A percentile compares a stretch with the other conserved stretches of the same genome.
phyloP scores from a whole-genome alignment of 2,888 invertebrate genomes.

The Aphidoletes aphidimyza region DNA sequence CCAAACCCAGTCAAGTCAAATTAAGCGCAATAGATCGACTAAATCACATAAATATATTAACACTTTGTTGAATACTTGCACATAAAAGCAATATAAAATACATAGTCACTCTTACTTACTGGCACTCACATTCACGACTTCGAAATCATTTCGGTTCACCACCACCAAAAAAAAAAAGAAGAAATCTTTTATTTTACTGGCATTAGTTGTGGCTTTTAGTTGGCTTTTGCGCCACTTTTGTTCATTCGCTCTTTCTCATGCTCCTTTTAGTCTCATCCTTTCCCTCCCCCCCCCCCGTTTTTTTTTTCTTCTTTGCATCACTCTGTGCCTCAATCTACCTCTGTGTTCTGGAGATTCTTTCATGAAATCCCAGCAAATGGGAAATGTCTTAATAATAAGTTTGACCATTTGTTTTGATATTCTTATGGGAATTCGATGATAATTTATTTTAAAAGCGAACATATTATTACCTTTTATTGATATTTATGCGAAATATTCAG shows the following conservation, averaged over 20 bases:
- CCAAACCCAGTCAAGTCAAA: too few species aligned
- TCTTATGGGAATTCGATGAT: slow-evolving; percentile 57
- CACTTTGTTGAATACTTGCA: slow-evolving; percentile 17
- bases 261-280: neutral
- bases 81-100: neutral
- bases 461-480: slow-evolving; percentile 52
- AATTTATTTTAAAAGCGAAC: slow-evolving; percentile 54
- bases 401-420: slow-evolving; percentile 59
- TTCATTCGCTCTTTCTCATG: neutral
- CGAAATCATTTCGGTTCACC: neutral
- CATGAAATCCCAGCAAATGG: slow-evolving; percentile 34
- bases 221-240: slow-evolving; percentile 11
- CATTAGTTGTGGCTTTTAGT: slow-evolving; percentile 9
- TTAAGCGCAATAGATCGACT: slow-evolving; percentile 10
- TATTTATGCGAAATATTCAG: slow-evolving; percentile 35
- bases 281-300: neutral
- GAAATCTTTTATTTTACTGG: slow-evolving; percentile 35
- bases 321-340: neutral
- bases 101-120: neutral
- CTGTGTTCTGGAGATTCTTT: neutral
- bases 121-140: neutral
- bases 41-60: slow-evolving; percentile 44
- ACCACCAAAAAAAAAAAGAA: too few species aligned
- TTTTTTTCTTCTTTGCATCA: neutral
- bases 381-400: slow-evolving; percentile 59